Base-by-base conservation (phyloP, 2,797 vertebrate species). In the Pogoniulus pusillus region DNA sequence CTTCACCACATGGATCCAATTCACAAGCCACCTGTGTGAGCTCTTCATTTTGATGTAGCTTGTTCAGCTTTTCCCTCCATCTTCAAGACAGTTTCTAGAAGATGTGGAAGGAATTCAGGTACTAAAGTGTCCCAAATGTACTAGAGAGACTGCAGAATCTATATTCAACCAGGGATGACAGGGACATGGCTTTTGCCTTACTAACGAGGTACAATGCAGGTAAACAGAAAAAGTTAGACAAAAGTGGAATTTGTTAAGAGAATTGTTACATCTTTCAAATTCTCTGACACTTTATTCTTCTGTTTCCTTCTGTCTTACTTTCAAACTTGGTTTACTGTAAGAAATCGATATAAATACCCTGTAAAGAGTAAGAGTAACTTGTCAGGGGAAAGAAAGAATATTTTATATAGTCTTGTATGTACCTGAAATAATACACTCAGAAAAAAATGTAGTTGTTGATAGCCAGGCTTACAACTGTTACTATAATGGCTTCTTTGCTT, bases 171-270 rank as follows among this genome's bases (percentile, higher is more conserved):
- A 68, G 8, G 47, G 23, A 27, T 1, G 2, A 37, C 12, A 68
- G 3, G 8, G 4, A 22, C n/a, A 43, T 1, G 1, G 3, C 7
- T 79, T 12, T 34, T 62, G 8, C 8, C 7, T 80, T 32, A 35
- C 49, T 71, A 26, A 6, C 9, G 4, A 6, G 8, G 7, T 59
- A 66, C 4, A 62, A 4, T n/a, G 10, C 14, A 37, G 29, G 5
- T 43, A 51, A 71, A 53, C 4, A 49, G 14, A 39, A 63, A 73
- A 23, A 6, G 3, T 49, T 69, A 30, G 53, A 60, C 7, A 58
- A 34, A 41, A 8, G 0, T 55, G 11, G 18, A 77, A 53, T 11
- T 35, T 37, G 5, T 57, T 45, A 43, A 17, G 77, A 10, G 7
- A 43, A 12, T 37, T 49, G 5, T 57, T 60, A 45, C 5, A 58